These are phyloP conservation scores for Microplitis demolitor DNA, from an alignment of 1,140 invertebrate species.

Conservation along the genomic window DNA sequence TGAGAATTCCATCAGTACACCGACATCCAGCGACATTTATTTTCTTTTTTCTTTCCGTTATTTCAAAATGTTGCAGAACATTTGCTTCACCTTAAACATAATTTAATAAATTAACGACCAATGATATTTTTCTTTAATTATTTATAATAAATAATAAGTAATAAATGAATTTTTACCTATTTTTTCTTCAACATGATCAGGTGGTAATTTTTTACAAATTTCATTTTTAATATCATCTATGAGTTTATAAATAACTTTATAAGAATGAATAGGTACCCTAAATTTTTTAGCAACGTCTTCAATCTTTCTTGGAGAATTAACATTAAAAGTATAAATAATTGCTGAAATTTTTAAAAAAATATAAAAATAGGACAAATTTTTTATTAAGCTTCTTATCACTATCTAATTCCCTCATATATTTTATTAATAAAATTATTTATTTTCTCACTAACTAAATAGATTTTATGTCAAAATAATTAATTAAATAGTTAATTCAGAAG, in stretches of 20 bases:
- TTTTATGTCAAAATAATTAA: too few species aligned
- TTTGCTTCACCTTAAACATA: slow-evolving; percentile 76
- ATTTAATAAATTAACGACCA: background rate
- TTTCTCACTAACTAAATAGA: too few species aligned
- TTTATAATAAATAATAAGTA: background rate
- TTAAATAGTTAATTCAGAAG: too few species aligned
- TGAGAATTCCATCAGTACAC: slow-evolving; percentile 79
- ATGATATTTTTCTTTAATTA: background rate
- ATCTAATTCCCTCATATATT: too few species aligned
- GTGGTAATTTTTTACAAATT: slow-evolving; percentile 76
- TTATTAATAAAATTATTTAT: too few species aligned
- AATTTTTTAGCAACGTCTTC: slow-evolving; percentile 61
- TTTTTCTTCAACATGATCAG: slow-evolving; percentile 74
- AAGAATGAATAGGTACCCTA: slow-evolving; percentile 68
- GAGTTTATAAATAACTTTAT: slow-evolving; percentile 91
- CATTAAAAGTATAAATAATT: slow-evolving; percentile 88
- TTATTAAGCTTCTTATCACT: too few species aligned
- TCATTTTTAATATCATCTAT: slow-evolving; percentile 87
- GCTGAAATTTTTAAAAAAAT: slow-evolving; percentile 57
- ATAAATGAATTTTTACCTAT: slow-evolving; percentile 64
- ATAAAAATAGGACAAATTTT: background rate
- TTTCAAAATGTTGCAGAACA: slow-evolving; percentile 82
- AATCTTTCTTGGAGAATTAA: slow-evolving; percentile 64
- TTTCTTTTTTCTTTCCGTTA: slow-evolving; percentile 82
- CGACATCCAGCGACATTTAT: slow-evolving; percentile 86